Percentiles rank a stretch among this genome's conserved stretches.
Evolutionary conservation across 2,797 vertebrate genomes (phyloP).

Genomic region (Gadopsis marmoratus): DNA sequence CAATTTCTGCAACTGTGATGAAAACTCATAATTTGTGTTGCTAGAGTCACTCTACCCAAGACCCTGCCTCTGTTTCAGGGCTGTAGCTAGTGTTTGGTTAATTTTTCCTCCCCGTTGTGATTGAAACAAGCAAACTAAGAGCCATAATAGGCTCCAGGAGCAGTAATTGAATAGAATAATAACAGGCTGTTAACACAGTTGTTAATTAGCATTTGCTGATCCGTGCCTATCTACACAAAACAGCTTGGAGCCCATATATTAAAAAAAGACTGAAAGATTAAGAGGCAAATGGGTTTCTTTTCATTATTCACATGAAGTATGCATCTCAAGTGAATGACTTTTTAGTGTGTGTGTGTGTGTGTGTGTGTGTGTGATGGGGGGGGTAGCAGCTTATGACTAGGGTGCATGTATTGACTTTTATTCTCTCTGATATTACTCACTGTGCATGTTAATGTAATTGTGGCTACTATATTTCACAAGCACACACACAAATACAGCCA

Average conservation of each 20-base stretch:
- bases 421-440: conserved; percentile 14
- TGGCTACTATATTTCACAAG: conserved; percentile 20
- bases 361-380: not conserved
- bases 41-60: not conserved
- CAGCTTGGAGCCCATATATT: conserved; percentile 78
- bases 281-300: conserved; percentile 59
- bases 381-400: not conserved
- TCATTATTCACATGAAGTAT: conserved; percentile 57
- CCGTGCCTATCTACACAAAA: conserved; percentile 80
- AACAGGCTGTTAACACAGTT: conserved; percentile 79
- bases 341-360: conserved; percentile 29
- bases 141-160: conserved; percentile 72
- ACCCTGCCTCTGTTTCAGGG: conserved; percentile 30
- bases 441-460: conserved; percentile 13
- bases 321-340: conserved; percentile 43
- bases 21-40: conserved; percentile 15
- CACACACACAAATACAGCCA: conserved; percentile 6
- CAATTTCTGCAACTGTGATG: conserved; percentile 1
- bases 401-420: conserved; percentile 13
- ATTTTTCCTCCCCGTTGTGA: conserved; percentile 55
- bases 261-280: conserved; percentile 66
- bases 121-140: conserved; percentile 68
- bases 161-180: conserved; percentile 83
- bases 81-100: conserved; percentile 44
- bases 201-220: conserved; percentile 82